Evolutionary conservation across 2,113 vertebrate species (phyloP), one percentile per base, ranked within the genome.

Genomic region (Tricholaema leucomelas): DNA sequence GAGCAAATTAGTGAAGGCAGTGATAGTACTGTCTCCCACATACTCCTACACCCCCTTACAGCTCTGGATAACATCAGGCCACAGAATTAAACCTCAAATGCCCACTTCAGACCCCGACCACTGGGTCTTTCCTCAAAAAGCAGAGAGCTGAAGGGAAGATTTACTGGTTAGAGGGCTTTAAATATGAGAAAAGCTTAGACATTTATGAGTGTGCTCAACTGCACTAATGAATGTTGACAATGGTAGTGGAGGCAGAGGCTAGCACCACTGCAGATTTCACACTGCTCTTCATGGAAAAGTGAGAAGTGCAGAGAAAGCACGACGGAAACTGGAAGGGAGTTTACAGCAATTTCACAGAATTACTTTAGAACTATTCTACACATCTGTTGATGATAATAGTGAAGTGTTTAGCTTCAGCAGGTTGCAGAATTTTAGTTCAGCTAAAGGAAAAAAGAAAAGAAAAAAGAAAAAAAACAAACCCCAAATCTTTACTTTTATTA

Each of bases 1-100:
- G 60, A 96, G 60, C 63, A 94, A 86, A 93, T 91, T 61, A 71
- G 85, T 88, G 81, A 88, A 96, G 63, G 78, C 72, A 71, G 72
- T 15, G 72, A 38, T 30, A 67, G 58, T 64, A 67, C 31, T 65
- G 35, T 78, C 54, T 91, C 85, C 79, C 74, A 80, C 79, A 54
- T 15, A 69, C 28, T 52, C 9, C 33, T 35, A 35, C 31, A 48
- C 52, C 56, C 61, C 30, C 89, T 83, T 73, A 63, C 15, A 90
- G 88, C 42, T 93, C 78, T 31, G 27, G 86, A 65, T 91, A 75
- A 82, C 71, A 91, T 27, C 8, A 5, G 27, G 42, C 21, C 59
- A 36, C 12, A 30, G 59, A 31, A 87, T 54, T 89, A 81, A 94
- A 66, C 70, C 48, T 64, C 80, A 75, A 59, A 23, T 84, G 31